These are phyloP conservation scores for Onychomys torridus DNA, from an alignment of 2,797 vertebrate genomes.

Conservation along the genomic window DNA sequence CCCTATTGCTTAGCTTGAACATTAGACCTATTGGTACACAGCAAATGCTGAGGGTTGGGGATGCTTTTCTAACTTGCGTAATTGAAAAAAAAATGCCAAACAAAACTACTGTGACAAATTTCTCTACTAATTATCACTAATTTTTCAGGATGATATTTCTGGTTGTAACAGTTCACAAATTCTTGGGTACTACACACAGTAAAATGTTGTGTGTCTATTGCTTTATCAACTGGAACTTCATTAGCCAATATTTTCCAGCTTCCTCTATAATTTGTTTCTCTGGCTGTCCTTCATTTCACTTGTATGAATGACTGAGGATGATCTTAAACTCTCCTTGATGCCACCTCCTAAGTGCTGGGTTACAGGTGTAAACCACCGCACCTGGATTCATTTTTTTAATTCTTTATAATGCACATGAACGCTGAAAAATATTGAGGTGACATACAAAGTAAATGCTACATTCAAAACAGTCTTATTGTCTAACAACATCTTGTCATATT, in stretches of 20 bases:
- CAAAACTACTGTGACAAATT: neutral
- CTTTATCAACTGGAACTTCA: constrained; percentile 30
- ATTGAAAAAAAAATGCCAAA: neutral
- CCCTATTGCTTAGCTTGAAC: constrained; percentile 14
- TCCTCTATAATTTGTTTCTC: constrained; percentile 11
- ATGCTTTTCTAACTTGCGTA: neutral
- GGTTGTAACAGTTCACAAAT: neutral
- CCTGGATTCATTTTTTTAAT: neutral
- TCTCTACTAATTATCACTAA: constrained; percentile 2
- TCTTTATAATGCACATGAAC: constrained; percentile 5
- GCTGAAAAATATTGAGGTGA: constrained; percentile 1
- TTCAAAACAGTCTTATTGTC: constrained; percentile 17
- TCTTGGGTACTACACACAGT: neutral
- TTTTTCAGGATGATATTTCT: neutral
- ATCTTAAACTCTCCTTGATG: neutral
- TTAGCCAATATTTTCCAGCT: neutral
- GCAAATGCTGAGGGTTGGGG: neutral
- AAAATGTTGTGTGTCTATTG: constrained; percentile 5
- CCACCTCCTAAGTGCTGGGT: neutral
- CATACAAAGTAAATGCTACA: neutral
- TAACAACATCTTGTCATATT: neutral
- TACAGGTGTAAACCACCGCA: neutral
- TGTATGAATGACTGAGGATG: neutral
- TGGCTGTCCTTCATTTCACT: constrained; percentile 9
- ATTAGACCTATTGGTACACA: neutral